phyloP scores from a whole-genome alignment of 2,797 vertebrate genomes.

The Eptatretus atami region DNA sequence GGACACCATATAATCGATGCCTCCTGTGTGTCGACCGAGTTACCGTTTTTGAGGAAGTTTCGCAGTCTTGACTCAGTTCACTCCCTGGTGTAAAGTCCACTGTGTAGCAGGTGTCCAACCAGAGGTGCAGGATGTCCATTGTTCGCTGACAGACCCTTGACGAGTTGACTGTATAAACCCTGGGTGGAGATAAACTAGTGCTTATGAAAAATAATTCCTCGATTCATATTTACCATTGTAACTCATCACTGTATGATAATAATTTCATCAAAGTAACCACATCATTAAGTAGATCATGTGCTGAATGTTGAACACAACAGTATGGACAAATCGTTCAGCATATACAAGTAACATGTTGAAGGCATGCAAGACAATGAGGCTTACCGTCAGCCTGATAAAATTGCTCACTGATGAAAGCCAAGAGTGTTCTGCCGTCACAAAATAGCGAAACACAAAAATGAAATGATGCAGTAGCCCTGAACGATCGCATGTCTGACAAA shows the following conservation, averaged over 20 bases:
- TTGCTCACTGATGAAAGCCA: neutral
- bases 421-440: neutral
- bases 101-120: slow-evolving; percentile 1
- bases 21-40: neutral
- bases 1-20: no score
- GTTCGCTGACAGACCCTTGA: slow-evolving; percentile 1
- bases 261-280: no score
- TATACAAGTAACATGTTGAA: no score
- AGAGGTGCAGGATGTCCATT: neutral
- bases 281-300: no score
- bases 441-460: neutral
- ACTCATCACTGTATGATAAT: no score
- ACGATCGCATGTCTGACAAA: neutral
- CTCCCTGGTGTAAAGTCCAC: neutral
- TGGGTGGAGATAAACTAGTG: neutral
- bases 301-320: no score
- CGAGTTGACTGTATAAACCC: neutral
- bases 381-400: neutral
- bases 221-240: no score
- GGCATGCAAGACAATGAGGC: neutral
- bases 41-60: neutral
- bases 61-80: neutral
- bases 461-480: slow-evolving; percentile 3
- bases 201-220: no score
- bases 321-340: no score